Evolutionary conservation across 1,140 invertebrate genomes (phyloP).

Genomic region (Drosophila malerkotliana): DNA sequence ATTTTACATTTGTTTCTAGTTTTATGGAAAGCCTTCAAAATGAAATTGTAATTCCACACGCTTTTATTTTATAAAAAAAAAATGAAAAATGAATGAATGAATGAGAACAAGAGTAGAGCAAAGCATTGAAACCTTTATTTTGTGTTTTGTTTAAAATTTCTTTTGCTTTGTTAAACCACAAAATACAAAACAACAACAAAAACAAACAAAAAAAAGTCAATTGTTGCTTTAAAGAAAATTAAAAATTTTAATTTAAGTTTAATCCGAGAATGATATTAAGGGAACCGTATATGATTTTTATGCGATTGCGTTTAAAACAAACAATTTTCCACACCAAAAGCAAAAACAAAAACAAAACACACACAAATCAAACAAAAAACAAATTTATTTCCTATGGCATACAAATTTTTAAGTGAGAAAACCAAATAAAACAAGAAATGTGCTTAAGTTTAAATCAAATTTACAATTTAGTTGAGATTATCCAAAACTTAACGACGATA

Average conservation of each 20-base stretch:
- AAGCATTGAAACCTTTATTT: constrained; percentile 52
- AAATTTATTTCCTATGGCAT: constrained; percentile 72
- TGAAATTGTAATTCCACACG: constrained; percentile 82
- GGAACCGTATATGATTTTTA: constrained; percentile 40
- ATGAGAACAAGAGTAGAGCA: constrained; percentile 8
- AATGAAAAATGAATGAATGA: constrained; percentile 7
- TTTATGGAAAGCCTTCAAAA: constrained; percentile 60
- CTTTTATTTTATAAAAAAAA: constrained; percentile 75
- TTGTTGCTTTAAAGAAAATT: constrained; percentile 59
- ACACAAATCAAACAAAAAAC: constrained; percentile 38
- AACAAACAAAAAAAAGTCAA: constrained; percentile 39
- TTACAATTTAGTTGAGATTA: constrained; percentile 81
- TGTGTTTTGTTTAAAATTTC: constrained; percentile 48
- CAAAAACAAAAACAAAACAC: constrained; percentile 1
- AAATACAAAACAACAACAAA: constrained; percentile 24
- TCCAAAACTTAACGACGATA: constrained; percentile 52
- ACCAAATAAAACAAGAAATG: constrained; percentile 63
- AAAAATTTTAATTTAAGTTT: constrained; percentile 48
- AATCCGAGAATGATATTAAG: constrained; percentile 60
- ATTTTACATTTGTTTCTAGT: constrained; percentile 68
- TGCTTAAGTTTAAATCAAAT: constrained; percentile 81
- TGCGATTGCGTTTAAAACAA: constrained; percentile 42
- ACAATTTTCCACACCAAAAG: constrained; percentile 39
- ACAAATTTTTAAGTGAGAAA: constrained; percentile 62
- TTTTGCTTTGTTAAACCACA: constrained; percentile 42